A percentile compares a stretch with the other conserved stretches of the same genome.
phyloP scores from a whole-genome alignment of 2,888 invertebrate genomes.

The Limnephilus marmoratus region DNA sequence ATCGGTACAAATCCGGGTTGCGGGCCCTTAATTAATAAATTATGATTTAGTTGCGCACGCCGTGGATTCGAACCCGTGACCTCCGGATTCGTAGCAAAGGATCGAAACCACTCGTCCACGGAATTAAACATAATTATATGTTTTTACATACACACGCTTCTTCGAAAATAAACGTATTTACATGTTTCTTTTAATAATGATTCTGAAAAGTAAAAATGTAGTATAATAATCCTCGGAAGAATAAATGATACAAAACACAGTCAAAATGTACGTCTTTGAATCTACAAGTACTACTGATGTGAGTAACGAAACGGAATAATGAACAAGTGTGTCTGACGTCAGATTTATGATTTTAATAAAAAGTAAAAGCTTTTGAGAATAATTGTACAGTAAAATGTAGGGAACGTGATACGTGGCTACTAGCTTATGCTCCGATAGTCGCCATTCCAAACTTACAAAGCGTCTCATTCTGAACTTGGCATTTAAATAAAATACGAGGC shows the following conservation, averaged over 20 bases:
- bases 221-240: neutral
- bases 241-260: neutral
- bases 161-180: too few relatives aligned
- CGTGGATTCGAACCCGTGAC: too few relatives aligned
- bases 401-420: neutral
- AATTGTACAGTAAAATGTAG: conserved; percentile 46
- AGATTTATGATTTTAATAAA: conserved; percentile 79
- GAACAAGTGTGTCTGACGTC: conserved; percentile 74
- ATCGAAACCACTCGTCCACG: too few relatives aligned
- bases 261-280: neutral
- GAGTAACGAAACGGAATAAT: conserved; percentile 54
- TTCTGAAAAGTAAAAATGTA: neutral
- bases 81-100: too few relatives aligned
- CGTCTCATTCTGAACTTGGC: neutral
- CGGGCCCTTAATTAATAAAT: too few relatives aligned
- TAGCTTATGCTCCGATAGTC: neutral
- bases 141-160: too few relatives aligned
- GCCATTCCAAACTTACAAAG: neutral
- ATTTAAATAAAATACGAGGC: neutral
- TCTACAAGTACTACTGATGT: neutral
- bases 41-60: too few relatives aligned
- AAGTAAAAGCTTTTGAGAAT: conserved; percentile 64
- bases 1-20: too few relatives aligned
- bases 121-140: too few relatives aligned
- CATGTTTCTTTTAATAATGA: too few relatives aligned